Percentiles rank a stretch among this genome's conserved stretches.
These are phyloP conservation scores for Nipponacmea schrenckii DNA, from an alignment of 2,888 invertebrate species.

Conservation along the genomic window DNA sequence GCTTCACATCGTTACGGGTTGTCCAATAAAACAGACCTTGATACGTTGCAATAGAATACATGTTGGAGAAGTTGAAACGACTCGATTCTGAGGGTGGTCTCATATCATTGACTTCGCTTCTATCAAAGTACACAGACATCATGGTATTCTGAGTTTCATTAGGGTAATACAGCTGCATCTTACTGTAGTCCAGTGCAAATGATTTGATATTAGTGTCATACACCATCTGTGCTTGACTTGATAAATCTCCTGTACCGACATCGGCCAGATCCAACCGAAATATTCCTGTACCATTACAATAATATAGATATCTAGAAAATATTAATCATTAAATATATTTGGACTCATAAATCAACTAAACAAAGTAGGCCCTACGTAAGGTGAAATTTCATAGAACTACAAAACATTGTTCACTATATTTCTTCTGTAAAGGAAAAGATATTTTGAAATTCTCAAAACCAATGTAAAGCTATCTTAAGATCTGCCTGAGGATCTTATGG, in stretches of 20 bases:
- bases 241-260: slow-evolving; percentile 69
- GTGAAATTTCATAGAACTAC: too few relatives aligned
- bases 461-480: too few relatives aligned
- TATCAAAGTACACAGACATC: slow-evolving; percentile 83
- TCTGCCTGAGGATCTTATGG: too few relatives aligned
- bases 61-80: slow-evolving; percentile 79
- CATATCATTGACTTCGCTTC: slow-evolving; percentile 74
- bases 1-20: slow-evolving; percentile 79
- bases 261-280: slow-evolving; percentile 82
- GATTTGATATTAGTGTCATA: slow-evolving; percentile 77
- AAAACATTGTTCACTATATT: too few relatives aligned
- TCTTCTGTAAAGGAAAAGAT: too few relatives aligned
- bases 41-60: slow-evolving; percentile 80
- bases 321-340: neutral
- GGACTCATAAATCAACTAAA: too few relatives aligned
- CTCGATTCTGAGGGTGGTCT: slow-evolving; percentile 75
- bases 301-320: slow-evolving; percentile 80
- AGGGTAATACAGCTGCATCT: slow-evolving; percentile 82
- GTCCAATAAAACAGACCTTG: slow-evolving; percentile 89
- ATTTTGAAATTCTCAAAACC: too few relatives aligned
- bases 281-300: slow-evolving; percentile 78
- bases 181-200: slow-evolving; percentile 84
- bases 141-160: slow-evolving; percentile 82
- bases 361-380: neutral
- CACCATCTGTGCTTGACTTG: slow-evolving; percentile 37